These are phyloP conservation scores for Cricetomys ansorgei DNA, from an alignment of 2,113 vertebrate genomes.

Conservation along the genomic window DNA sequence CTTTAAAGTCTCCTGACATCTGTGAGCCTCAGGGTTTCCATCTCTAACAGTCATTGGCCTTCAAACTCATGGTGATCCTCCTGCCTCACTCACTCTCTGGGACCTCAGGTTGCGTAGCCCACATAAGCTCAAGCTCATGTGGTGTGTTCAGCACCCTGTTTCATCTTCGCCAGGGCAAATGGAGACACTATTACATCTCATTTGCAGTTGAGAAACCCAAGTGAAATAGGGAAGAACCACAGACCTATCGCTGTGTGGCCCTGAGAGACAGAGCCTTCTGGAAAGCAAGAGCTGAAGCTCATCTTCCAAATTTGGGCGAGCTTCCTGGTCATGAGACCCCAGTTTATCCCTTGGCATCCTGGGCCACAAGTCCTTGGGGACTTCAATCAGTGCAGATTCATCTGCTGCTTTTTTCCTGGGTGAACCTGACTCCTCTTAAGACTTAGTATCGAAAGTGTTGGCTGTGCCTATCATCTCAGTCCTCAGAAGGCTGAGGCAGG, in stretches of 20 bases:
- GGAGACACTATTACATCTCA: accelerated
- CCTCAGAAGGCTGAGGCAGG: background rate
- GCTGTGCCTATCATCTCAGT: background rate
- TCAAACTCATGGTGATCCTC: background rate
- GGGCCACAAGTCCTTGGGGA: accelerated
- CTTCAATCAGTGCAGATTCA: background rate
- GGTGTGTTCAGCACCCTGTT: too few species aligned
- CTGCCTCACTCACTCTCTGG: background rate
- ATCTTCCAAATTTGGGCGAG: background rate
- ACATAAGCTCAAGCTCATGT: too few species aligned
- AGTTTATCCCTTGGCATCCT: accelerated
- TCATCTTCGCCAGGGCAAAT: accelerated
- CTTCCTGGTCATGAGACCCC: accelerated
- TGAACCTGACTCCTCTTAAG: background rate
- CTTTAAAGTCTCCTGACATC: too few species aligned
- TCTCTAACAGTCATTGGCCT: background rate
- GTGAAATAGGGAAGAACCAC: background rate
- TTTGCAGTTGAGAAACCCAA: background rate
- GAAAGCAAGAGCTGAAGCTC: background rate
- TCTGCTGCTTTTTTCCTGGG: background rate
- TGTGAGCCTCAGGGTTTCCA: background rate
- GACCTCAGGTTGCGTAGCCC: too few species aligned
- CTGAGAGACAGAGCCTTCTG: background rate
- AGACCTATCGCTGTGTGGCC: accelerated
- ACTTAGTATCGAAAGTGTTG: background rate